Conservation (phyloP, 2,888 invertebrate genomes). For the Pollenia labialis region DNA sequence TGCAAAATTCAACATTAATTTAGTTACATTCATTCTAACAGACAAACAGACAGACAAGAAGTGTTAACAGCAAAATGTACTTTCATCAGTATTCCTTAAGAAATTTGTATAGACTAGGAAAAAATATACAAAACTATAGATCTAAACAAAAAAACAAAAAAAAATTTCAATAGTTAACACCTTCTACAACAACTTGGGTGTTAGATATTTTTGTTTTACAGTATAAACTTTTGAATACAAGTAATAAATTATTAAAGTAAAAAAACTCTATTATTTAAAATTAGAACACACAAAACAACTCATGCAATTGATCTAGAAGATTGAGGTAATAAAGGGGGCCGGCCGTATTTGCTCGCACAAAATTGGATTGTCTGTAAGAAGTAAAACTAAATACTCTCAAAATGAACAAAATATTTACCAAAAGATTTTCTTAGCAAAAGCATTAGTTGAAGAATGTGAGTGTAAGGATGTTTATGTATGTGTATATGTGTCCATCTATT, state of each 20-base stretch:
- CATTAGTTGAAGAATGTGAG: neutral
- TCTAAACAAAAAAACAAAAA: neutral
- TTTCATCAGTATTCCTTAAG: slow-evolving; percentile 23
- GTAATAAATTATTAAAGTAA: slow-evolving; percentile 46
- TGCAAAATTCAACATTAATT: neutral
- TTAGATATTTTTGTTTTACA: slow-evolving; percentile 13
- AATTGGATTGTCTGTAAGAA: too few species aligned
- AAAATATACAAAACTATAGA: neutral
- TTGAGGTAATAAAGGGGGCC: neutral
- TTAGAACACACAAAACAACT: neutral
- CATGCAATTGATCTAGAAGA: neutral
- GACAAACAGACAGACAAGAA: neutral
- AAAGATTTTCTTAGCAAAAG: slow-evolving; percentile 6
- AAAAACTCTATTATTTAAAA: neutral
- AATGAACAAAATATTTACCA: neutral
- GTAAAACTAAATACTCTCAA: neutral
- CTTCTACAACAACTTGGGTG: slow-evolving; percentile 44
- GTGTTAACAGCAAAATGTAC: slow-evolving; percentile 55
- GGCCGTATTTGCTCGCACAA: too few species aligned
- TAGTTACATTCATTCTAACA: too few species aligned
- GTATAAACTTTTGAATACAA: neutral
- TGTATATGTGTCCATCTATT: slow-evolving; percentile 20
- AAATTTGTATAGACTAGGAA: neutral
- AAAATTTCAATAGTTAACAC: slow-evolving; percentile 35
- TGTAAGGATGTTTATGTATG: slow-evolving; percentile 5